Percentiles rank a stretch among this genome's conserved stretches.
These are phyloP conservation scores for Rugalucina vietnamica DNA, from an alignment of 2,888 invertebrate genomes.

Conservation along the genomic window DNA sequence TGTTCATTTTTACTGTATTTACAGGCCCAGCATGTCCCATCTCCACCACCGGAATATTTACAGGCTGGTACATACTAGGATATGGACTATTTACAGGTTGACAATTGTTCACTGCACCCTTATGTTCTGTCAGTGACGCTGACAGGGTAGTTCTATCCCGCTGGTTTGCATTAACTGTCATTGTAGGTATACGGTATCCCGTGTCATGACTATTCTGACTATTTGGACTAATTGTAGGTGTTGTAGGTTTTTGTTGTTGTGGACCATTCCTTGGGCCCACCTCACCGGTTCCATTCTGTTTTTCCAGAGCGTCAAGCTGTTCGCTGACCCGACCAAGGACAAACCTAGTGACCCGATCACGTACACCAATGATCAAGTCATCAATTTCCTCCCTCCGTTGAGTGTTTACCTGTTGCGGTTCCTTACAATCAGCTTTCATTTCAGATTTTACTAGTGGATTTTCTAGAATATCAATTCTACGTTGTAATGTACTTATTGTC, in stretches of 20 bases:
- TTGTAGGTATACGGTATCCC: background rate
- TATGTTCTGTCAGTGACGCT: no score
- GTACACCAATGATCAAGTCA: background rate
- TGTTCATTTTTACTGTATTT: background rate
- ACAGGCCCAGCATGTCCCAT: background rate
- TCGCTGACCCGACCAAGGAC: no score
- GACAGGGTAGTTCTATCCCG: background rate
- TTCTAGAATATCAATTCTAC: background rate
- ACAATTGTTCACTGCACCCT: no score
- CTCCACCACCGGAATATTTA: background rate
- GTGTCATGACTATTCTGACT: background rate
- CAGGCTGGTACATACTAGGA: background rate
- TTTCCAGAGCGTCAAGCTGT: background rate
- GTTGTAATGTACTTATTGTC: background rate
- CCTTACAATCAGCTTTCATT: background rate
- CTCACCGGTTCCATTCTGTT: background rate
- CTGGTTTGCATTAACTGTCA: background rate
- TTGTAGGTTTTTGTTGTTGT: background rate
- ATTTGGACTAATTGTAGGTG: background rate
- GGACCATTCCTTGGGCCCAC: background rate
- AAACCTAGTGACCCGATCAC: background rate
- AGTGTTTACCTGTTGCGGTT: background rate
- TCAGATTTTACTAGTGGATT: background rate
- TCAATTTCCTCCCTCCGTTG: background rate
- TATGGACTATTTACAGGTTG: background rate